These are phyloP conservation scores for Diadegma fenestrale DNA, from an alignment of 2,888 invertebrate species.

Conservation along the genomic window DNA sequence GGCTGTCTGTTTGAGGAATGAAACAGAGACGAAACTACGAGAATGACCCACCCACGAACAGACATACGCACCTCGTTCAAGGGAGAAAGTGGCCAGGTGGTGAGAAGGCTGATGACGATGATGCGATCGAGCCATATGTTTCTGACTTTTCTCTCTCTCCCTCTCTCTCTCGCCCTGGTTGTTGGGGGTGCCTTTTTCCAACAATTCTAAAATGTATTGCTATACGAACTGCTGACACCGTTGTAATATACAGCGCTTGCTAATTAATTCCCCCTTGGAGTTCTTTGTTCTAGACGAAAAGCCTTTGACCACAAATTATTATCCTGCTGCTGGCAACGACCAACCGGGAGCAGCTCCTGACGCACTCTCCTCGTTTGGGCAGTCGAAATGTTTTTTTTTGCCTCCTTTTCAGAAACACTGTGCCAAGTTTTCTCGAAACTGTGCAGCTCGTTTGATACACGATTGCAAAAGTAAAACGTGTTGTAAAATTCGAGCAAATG, in stretches of 20 bases:
- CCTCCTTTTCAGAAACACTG: not conserved
- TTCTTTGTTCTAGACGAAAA: slow-evolving; percentile 81
- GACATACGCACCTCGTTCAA: slow-evolving; percentile 61
- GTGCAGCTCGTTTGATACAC: not conserved
- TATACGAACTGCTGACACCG: slow-evolving; percentile 22
- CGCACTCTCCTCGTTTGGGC: slow-evolving; percentile 37
- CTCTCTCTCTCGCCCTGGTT: slow-evolving; percentile 26
- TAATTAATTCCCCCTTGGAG: slow-evolving; percentile 82
- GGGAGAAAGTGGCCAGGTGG: slow-evolving; percentile 77
- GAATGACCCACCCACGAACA: slow-evolving; percentile 65
- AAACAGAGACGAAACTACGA: slow-evolving; percentile 26
- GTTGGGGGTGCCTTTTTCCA: slow-evolving; percentile 70
- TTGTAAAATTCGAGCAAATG: slow-evolving; percentile 9
- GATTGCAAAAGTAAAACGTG: not conserved
- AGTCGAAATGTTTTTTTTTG: slow-evolving; percentile 2
- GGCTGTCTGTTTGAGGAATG: slow-evolving; percentile 46
- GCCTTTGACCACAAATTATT: slow-evolving; percentile 74
- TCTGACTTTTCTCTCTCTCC: slow-evolving; percentile 74
- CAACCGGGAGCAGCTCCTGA: slow-evolving; percentile 5
- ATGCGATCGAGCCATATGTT: slow-evolving; percentile 83
- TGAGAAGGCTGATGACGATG: slow-evolving; percentile 70
- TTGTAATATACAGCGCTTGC: slow-evolving; percentile 75
- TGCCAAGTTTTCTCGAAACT: not conserved
- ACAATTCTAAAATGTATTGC: slow-evolving; percentile 43
- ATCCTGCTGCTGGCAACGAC: slow-evolving; percentile 48